Conservation (phyloP, 2,797 vertebrate species). For the Acipenser transmontanus region DNA sequence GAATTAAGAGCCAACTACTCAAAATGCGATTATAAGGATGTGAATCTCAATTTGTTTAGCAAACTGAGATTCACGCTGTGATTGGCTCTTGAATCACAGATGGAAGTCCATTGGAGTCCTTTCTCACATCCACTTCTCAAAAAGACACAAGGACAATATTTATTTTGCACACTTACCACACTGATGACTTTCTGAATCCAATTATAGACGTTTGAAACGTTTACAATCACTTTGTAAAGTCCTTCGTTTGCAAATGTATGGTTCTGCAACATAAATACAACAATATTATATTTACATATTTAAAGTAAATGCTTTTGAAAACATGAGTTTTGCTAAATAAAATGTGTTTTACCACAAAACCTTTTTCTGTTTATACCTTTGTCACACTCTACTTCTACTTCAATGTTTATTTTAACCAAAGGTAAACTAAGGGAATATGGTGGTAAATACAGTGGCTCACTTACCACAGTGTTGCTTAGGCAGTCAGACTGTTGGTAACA, state of each 20-base stretch:
- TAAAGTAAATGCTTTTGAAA: neutral
- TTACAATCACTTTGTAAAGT: conserved; percentile 34
- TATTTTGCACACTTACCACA: conserved; percentile 29
- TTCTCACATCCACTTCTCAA: no score
- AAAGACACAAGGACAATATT: no score
- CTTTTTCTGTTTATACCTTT: neutral
- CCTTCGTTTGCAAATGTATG: conserved; percentile 38
- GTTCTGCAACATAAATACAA: conserved; percentile 21
- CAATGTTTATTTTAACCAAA: no score
- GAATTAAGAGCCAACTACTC: neutral
- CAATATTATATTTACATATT: conserved; percentile 3
- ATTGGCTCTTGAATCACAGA: no score
- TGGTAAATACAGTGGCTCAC: neutral
- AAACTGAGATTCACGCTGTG: neutral
- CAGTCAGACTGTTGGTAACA: conserved; percentile 10
- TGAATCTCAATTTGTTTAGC: neutral
- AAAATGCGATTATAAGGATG: neutral
- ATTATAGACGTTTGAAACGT: conserved; percentile 29
- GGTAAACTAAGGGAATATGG: neutral
- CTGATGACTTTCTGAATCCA: conserved; percentile 35
- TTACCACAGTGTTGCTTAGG: conserved; percentile 34
- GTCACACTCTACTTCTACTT: neutral
- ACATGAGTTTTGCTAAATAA: no score
- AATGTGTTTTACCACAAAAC: no score
- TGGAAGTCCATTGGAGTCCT: no score